A percentile compares a stretch with the other conserved stretches of the same genome.
Evolutionary conservation across 1,140 invertebrate genomes (phyloP).

Genomic region (Drosophila busckii): DNA sequence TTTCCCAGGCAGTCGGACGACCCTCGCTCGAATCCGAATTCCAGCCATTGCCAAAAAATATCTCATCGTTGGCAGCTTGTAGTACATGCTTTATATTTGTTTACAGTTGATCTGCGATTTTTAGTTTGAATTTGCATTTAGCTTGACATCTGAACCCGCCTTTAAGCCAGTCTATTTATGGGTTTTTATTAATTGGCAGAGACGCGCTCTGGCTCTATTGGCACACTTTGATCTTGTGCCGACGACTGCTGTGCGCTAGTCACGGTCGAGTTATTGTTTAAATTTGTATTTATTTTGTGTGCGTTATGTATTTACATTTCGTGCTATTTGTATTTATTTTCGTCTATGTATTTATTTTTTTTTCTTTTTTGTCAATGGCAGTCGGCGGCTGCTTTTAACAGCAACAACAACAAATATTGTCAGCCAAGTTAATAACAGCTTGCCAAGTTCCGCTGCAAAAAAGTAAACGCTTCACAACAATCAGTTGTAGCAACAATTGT

Average conservation of each 20-base stretch:
- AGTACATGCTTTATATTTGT: slow-evolving; percentile 28
- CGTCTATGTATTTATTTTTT: slow-evolving; percentile 33
- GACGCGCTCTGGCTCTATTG: slow-evolving; percentile 30
- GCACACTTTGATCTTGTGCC: slow-evolving; percentile 52
- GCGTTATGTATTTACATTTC: slow-evolving; percentile 13
- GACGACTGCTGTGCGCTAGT: slow-evolving; percentile 44
- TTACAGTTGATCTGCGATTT: slow-evolving; percentile 16
- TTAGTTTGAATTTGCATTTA: background rate
- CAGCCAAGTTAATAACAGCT: slow-evolving; percentile 66
- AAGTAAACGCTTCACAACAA: slow-evolving; percentile 48
- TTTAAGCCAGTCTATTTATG: slow-evolving; percentile 26
- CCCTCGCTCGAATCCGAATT: no score
- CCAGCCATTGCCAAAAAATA: slow-evolving; percentile 21
- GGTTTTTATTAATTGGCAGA: slow-evolving; percentile 67
- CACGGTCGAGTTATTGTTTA: slow-evolving; percentile 59
- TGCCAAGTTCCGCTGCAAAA: slow-evolving; percentile 21
- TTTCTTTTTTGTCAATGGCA: slow-evolving; percentile 44
- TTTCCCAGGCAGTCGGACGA: slow-evolving; percentile 29
- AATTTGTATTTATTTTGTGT: slow-evolving; percentile 35
- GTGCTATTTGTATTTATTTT: slow-evolving; percentile 48
- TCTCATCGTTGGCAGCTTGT: slow-evolving; percentile 51
- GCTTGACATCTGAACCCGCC: no score
- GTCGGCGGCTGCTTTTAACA: slow-evolving; percentile 24
- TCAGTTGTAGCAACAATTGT: slow-evolving; percentile 63
- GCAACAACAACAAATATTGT: slow-evolving; percentile 42